Base-by-base conservation (phyloP, 2,113 vertebrate species). In the Synodontis membranacea region DNA sequence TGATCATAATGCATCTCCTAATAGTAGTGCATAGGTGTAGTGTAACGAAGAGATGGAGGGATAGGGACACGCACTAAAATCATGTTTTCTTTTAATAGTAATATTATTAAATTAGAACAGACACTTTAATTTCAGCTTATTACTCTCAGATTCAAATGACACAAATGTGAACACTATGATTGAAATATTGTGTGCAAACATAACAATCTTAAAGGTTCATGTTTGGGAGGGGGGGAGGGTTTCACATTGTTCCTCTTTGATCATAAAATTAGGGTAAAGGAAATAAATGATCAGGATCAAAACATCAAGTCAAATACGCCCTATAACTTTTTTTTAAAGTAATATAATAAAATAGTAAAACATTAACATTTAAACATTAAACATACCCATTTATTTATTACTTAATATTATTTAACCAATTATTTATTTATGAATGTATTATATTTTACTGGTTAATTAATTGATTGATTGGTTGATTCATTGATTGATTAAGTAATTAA, bases 1-100 rank as follows among this genome's bases (percentile, higher is more conserved):
- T 96, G 96, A 95, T 96, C 96, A 96, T 96, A 95, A 96, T 96
- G 9, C 34, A 25, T 39, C 50, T 80, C 34, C 4, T 39, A 56
- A 56, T 34, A n/a, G 46, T n/a, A 34, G 75, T 12, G 23, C 50
- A 56, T 8, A 58, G 78, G 50, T 80, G 78, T 39, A 39, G 34
- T 56, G 52, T 56, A 25, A 14, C 78, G 14, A 37, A 37, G 21
- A 39, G 34, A 56, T 39, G 19, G 21, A 56, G 19, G 4, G 75
- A 79, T 2, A 12, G 72, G 6, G 75, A 34, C 28, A 10, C 0
- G 34, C 4, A 12, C 50, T 56, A 80, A 80, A 56, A 34, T 37
- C 9, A 21, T 7, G 1, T 19, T 37, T 37, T 25, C 9, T 39
- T 80, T 56, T 21, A 37, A 54, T 34, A 50, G n/a, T 78, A 50